phyloP scores from a whole-genome alignment of 1,140 invertebrate species.

The Drosophila fuyamai region DNA sequence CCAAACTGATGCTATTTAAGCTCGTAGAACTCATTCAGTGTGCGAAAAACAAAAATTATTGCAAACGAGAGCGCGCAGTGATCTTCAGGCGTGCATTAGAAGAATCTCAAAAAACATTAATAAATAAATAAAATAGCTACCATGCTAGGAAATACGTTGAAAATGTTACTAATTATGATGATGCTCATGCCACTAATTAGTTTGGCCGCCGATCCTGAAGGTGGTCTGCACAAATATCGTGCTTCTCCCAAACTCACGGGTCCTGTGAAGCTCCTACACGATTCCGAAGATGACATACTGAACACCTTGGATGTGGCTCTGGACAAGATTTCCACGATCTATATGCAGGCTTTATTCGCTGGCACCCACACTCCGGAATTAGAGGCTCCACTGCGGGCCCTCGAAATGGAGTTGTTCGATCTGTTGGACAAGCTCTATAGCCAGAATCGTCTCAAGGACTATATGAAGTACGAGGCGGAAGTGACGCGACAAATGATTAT shows the following conservation, averaged over 20 bases:
- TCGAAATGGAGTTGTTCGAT: slow-evolving; percentile 75
- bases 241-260: slow-evolving; percentile 57
- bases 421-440: slow-evolving; percentile 69
- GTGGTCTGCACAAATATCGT: slow-evolving; percentile 25
- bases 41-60: slow-evolving; percentile 42
- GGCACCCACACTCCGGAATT: slow-evolving; percentile 71
- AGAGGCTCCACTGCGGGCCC: slow-evolving; percentile 53
- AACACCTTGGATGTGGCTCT: slow-evolving; percentile 63
- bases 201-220: slow-evolving; percentile 6
- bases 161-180: slow-evolving; percentile 5
- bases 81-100: slow-evolving; percentile 57
- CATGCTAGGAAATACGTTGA: slow-evolving; percentile 7
- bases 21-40: neutral
- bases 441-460: slow-evolving; percentile 71
- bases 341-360: slow-evolving; percentile 73
- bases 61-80: slow-evolving; percentile 63
- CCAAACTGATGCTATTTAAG: slow-evolving; percentile 47
- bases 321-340: slow-evolving; percentile 66
- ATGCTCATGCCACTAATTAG: slow-evolving; percentile 6
- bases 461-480: slow-evolving; percentile 79
- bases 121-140: neutral
- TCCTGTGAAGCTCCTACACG: slow-evolving; percentile 47
- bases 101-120: slow-evolving; percentile 13
- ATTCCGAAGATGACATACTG: slow-evolving; percentile 49
- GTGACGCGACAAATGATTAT: slow-evolving; percentile 81